Conservation (phyloP, 2,888 invertebrate genomes). For the Phania funesta region DNA sequence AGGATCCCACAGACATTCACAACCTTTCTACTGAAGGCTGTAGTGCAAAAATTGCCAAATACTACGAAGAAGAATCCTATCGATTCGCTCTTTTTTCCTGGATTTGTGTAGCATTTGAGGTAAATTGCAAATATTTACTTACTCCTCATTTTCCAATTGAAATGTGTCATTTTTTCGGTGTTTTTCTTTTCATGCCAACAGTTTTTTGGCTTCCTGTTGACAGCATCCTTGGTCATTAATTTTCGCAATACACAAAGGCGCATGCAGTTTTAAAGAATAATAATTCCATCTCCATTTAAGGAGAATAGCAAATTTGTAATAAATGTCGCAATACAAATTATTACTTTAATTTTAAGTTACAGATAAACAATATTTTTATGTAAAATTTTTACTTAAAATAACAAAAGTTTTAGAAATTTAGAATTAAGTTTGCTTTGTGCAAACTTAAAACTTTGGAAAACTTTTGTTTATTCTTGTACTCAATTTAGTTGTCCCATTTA, state of each 20-base stretch:
- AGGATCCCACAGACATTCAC: slow-evolving; percentile 64
- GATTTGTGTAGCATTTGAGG: slow-evolving; percentile 86
- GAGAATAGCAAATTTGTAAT: slow-evolving; percentile 46
- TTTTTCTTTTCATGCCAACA: slow-evolving; percentile 47
- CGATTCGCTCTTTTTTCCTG: slow-evolving; percentile 85
- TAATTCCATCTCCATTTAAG: slow-evolving; percentile 38
- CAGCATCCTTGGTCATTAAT: slow-evolving; percentile 73
- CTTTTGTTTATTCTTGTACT: too few relatives aligned
- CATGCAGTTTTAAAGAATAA: slow-evolving; percentile 74
- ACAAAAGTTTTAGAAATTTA: too few relatives aligned
- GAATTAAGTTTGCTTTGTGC: too few relatives aligned
- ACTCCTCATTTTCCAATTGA: neutral
- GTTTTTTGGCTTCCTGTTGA: slow-evolving; percentile 73
- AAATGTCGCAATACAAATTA: neutral
- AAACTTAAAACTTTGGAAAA: too few relatives aligned
- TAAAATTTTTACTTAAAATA: too few relatives aligned
- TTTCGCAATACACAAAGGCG: slow-evolving; percentile 77
- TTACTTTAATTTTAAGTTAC: neutral
- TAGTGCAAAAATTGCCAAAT: slow-evolving; percentile 71
- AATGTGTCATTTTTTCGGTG: neutral
- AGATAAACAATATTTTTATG: neutral
- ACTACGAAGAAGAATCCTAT: slow-evolving; percentile 79
- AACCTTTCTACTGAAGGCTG: slow-evolving; percentile 74
- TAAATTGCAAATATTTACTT: slow-evolving; percentile 77
- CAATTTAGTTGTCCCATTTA: too few relatives aligned